Evolutionary conservation across 2,888 invertebrate genomes (phyloP).

Genomic region (Agonopterix alstromeriana): DNA sequence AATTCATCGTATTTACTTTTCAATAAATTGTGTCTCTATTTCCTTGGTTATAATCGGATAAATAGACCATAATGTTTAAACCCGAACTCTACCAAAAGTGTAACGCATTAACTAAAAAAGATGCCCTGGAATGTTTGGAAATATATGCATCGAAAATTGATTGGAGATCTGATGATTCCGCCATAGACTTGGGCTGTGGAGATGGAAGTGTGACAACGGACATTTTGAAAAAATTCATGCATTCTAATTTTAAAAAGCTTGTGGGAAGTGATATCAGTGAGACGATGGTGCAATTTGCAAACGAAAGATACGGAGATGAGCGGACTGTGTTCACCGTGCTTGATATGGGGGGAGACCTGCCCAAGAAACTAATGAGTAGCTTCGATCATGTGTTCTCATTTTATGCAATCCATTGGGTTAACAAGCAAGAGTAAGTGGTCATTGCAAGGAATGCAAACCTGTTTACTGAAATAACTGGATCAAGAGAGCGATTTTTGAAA

Average conservation of each 20-base stretch:
- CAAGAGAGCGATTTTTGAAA: too few species aligned
- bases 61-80: not conserved
- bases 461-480: not conserved
- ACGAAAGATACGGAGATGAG: slow-evolving; percentile 1
- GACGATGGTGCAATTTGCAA: slow-evolving; percentile 5
- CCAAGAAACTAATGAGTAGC: not conserved
- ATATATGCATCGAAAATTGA: not conserved
- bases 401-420: slow-evolving; percentile 8
- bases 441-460: not conserved
- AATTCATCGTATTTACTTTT: not conserved
- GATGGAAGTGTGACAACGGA: not conserved
- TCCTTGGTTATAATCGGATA: not conserved
- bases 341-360: not conserved
- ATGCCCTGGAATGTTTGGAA: not conserved
- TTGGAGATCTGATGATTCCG: not conserved
- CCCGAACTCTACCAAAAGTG: not conserved
- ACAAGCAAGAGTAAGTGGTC: slow-evolving; percentile 6
- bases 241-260: not conserved
- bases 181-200: not conserved
- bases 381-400: slow-evolving; percentile 9
- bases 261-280: slow-evolving; percentile 5
- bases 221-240: not conserved
- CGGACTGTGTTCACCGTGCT: slow-evolving; percentile 1
- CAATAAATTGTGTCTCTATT: not conserved
- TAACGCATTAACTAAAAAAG: not conserved